phyloP scores from a whole-genome alignment of 2,888 invertebrate genomes.

The Ferrisia virgata region DNA sequence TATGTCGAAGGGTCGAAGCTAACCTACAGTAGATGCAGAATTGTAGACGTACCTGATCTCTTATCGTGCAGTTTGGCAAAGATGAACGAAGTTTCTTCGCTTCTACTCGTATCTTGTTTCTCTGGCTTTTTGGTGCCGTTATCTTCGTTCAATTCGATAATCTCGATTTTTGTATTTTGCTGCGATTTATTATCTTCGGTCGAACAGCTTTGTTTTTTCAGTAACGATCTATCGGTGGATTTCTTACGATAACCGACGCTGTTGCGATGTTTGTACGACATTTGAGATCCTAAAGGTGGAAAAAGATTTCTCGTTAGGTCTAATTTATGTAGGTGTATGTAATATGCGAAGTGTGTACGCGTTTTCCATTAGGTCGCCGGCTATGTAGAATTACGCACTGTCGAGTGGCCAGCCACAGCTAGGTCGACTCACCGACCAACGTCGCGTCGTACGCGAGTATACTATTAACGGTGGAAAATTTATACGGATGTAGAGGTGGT shows the following conservation, averaged over 20 bases:
- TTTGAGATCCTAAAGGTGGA: slow-evolving; percentile 36
- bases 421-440: too few species aligned
- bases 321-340: too few species aligned
- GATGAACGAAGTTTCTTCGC: slow-evolving; percentile 31
- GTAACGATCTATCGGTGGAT: neutral
- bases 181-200: slow-evolving; percentile 9
- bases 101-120: neutral
- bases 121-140: neutral
- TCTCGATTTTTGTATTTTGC: slow-evolving; percentile 16
- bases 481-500: too few species aligned
- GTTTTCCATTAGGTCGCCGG: too few species aligned
- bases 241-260: slow-evolving; percentile 33
- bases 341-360: too few species aligned
- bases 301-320: too few species aligned
- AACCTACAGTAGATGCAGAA: too few species aligned
- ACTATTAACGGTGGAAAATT: too few species aligned
- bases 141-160: slow-evolving; percentile 36
- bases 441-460: too few species aligned
- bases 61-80: slow-evolving; percentile 21
- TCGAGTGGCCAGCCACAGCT: too few species aligned
- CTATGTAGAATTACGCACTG: too few species aligned
- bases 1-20: too few species aligned
- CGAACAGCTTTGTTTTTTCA: slow-evolving; percentile 32
- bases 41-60: slow-evolving; percentile 13
- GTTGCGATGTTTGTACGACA: slow-evolving; percentile 37